Percentiles rank a stretch among this genome's conserved stretches.
These are phyloP conservation scores for Chalcosyrphus nemorum DNA, from an alignment of 2,888 invertebrate species.

Conservation along the genomic window DNA sequence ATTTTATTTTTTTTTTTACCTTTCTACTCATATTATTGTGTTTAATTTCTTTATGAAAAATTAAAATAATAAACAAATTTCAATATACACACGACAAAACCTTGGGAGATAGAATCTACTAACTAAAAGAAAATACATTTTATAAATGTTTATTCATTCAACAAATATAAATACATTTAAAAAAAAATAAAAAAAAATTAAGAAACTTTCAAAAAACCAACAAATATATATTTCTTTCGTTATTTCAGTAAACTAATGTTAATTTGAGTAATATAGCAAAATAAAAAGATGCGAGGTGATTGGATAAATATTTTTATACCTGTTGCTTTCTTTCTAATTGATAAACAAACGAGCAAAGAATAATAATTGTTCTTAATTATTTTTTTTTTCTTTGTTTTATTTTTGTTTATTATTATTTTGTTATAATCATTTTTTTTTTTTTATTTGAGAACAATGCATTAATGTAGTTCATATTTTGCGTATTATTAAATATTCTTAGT, in stretches of 20 bases:
- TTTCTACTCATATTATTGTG: conserved; percentile 35
- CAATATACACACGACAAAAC: conserved; percentile 44
- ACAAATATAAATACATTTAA: conserved; percentile 40
- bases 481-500: conserved; percentile 44
- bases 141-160: conserved; percentile 29
- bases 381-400: conserved; percentile 6
- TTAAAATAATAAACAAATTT: conserved; percentile 44
- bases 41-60: conserved; percentile 15
- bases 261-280: conserved; percentile 73
- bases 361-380: conserved; percentile 48
- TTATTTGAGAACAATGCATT: conserved; percentile 57
- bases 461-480: conserved; percentile 65
- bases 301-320: conserved; percentile 72
- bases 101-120: conserved; percentile 32
- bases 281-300: conserved; percentile 73
- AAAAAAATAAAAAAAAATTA: no score
- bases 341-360: conserved; percentile 61
- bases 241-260: conserved; percentile 74
- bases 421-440: conserved; percentile 10
- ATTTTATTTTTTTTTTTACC: conserved; percentile 5
- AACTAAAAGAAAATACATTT: conserved; percentile 20
- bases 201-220: conserved; percentile 68
- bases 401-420: conserved; percentile 14
- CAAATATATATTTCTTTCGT: conserved; percentile 72
- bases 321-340: conserved; percentile 72